A percentile compares a stretch with the other conserved stretches of the same genome.
Conservation (phyloP, 2,113 vertebrate species). For the Carassius carassius region DNA sequence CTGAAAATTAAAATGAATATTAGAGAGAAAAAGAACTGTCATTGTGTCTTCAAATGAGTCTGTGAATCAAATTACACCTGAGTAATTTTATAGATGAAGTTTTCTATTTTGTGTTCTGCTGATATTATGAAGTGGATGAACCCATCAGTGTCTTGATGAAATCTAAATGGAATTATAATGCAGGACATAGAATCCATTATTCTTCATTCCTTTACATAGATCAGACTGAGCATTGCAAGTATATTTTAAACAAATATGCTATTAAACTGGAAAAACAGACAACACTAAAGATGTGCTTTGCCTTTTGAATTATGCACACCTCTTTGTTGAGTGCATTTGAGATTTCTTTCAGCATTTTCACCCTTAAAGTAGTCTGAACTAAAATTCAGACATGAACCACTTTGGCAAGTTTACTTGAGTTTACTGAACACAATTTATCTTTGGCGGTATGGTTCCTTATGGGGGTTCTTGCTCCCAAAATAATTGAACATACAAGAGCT, state of each 20-base stretch:
- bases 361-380: background rate
- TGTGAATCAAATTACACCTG: background rate
- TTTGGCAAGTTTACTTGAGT: too few relatives aligned
- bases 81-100: background rate
- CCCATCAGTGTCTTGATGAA: background rate
- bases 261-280: background rate
- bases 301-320: background rate
- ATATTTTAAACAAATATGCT: background rate
- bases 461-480: too few relatives aligned
- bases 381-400: too few relatives aligned
- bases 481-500: too few relatives aligned
- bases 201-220: conserved; percentile 9
- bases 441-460: too few relatives aligned
- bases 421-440: too few relatives aligned
- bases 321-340: background rate
- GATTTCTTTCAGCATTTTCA: background rate
- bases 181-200: background rate
- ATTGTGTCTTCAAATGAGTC: background rate
- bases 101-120: background rate
- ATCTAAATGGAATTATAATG: background rate
- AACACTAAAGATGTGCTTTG: background rate
- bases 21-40: background rate
- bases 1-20: background rate
- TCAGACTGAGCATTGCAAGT: background rate
- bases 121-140: background rate